phyloP scores from a whole-genome alignment of 2,888 invertebrate species.

The Pilophorus perplexus region DNA sequence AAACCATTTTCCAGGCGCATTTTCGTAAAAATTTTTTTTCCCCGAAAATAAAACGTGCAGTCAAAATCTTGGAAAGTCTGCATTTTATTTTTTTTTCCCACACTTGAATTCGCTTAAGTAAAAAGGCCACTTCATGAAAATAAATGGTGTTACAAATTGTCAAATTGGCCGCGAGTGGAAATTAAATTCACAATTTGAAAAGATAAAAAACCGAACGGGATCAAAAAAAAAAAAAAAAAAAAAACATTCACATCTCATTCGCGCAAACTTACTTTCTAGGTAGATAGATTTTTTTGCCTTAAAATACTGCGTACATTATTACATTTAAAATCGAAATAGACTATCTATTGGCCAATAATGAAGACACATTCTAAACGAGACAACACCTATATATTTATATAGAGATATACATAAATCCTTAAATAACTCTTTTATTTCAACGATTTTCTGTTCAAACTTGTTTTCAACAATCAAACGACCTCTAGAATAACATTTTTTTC shows the following conservation, averaged over 20 bases:
- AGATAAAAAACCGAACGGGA: neutral
- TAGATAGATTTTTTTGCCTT: slow-evolving; percentile 36
- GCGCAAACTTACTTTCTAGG: slow-evolving; percentile 37
- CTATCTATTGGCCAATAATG: slow-evolving; percentile 41
- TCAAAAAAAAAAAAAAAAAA: slow-evolving; percentile 8
- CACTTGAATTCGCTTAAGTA: slow-evolving; percentile 27
- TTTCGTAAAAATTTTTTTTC: too few species aligned
- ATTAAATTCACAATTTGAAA: too few species aligned
- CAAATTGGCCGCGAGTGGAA: slow-evolving; percentile 17
- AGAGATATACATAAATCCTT: slow-evolving; percentile 27
- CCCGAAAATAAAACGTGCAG: too few species aligned
- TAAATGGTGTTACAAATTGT: slow-evolving; percentile 26
- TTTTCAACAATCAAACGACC: slow-evolving; percentile 22
- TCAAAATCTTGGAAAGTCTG: slow-evolving; percentile 38
- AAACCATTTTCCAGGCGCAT: too few species aligned
- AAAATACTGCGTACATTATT: slow-evolving; percentile 40
- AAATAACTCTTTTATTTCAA: slow-evolving; percentile 34
- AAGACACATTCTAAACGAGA: slow-evolving; percentile 41
- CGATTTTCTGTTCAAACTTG: slow-evolving; percentile 22
- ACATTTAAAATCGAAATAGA: slow-evolving; percentile 41
- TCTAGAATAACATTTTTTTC: slow-evolving; percentile 26
- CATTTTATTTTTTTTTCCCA: slow-evolving; percentile 27
- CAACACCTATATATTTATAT: slow-evolving; percentile 36
- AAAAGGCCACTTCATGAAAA: slow-evolving; percentile 35
- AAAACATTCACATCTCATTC: slow-evolving; percentile 33